Evolutionary conservation across 2,797 vertebrate species (phyloP), one percentile per base, ranked within the genome.

Genomic region (Helicolenus hilgendorfi): DNA sequence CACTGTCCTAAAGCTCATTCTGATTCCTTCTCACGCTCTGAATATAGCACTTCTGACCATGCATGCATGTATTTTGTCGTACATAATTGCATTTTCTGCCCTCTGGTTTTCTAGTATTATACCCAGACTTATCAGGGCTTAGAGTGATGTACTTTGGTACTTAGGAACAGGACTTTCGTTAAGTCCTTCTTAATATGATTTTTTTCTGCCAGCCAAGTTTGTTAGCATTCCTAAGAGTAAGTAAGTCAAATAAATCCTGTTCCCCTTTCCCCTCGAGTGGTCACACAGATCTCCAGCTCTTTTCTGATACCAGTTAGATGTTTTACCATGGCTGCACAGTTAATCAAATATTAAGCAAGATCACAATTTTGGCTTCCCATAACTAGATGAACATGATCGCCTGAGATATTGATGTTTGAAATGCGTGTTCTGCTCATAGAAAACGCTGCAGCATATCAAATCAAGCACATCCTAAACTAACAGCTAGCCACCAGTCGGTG

Each of bases 121-220:
- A 71, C 67, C 65, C 64, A 78, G 65, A 84, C 53, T 83, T 83
- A 89, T 84, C 75, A 80, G 41, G 69, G 65, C 27, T 89, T 80
- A 83, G 56, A 70, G 73, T 87, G 65, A 68, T 89, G 76, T 82
- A 85, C 86, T 88, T 84, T 84, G 76, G 75, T 85, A 65, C 70
- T 87, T 90, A 88, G 63, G 20, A 87, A 72, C 53, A 70, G 41
- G 81, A 81, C 64, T 92, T 92, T 72, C 5, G 45, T n/a, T 91
- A 82, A 93, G 83, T 84, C 89, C 65, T 82, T 89, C 72, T 86
- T 94, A 89, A 83, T 88, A 74, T 89, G 68, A 60, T 86, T 91
- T 87, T 87, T 74, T 63, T 75, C 49, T 62, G 11, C 11, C 49
- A 49, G 58, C 73, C 22, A 84, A 69, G 67, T 90, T 85, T 95